Conservation (phyloP, 2,797 vertebrate species). For the Neoniphon sammara region DNA sequence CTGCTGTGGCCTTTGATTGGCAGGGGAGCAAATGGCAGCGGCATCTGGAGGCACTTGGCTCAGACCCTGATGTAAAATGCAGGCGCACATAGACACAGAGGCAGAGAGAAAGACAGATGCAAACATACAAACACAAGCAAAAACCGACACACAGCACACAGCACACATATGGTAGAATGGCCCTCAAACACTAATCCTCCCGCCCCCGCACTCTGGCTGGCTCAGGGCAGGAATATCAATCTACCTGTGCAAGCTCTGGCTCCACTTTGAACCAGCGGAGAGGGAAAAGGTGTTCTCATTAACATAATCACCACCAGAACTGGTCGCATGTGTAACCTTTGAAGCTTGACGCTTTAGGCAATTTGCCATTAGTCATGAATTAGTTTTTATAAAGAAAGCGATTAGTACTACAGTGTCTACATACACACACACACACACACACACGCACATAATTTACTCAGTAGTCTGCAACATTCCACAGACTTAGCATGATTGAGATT, state of each 20-base stretch:
- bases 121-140: neutral
- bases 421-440: conserved; percentile 13
- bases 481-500: conserved; percentile 60
- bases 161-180: conserved; percentile 8
- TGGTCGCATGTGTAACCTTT: conserved; percentile 51
- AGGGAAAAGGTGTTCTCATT: conserved; percentile 58
- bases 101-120: neutral
- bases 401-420: conserved; percentile 20
- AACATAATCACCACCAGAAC: conserved; percentile 59
- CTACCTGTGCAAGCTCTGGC: conserved; percentile 52
- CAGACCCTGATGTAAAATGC: conserved; percentile 59
- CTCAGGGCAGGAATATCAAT: conserved; percentile 57
- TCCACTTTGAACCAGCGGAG: conserved; percentile 48
- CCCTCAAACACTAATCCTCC: conserved; percentile 37
- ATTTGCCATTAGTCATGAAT: conserved; percentile 65
- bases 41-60: conserved; percentile 74
- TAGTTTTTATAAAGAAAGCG: conserved; percentile 32
- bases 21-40: conserved; percentile 80
- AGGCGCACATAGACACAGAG: conserved; percentile 35
- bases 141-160: neutral
- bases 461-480: conserved; percentile 26
- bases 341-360: conserved; percentile 60
- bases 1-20: conserved; percentile 74
- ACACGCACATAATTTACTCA: conserved; percentile 13
- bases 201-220: conserved; percentile 22